Conservation (phyloP, 2,888 invertebrate genomes). For the Sipha maydis region DNA sequence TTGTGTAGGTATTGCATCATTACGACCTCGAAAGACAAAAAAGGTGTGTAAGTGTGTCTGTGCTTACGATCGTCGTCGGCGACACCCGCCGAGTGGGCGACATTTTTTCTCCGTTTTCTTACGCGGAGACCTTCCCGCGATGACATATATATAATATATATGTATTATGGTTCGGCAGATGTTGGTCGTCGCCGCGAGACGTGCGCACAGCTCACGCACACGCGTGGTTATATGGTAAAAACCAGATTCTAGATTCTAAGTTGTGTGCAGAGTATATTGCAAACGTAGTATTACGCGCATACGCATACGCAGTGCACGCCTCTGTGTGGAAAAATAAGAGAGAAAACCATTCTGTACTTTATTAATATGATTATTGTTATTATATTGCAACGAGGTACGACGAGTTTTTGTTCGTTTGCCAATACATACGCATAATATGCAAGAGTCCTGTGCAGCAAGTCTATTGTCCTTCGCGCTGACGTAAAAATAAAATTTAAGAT, state of each 20-base stretch:
- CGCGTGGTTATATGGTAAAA: conserved; percentile 21
- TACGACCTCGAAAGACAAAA: conserved; percentile 57
- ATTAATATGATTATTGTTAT: not conserved
- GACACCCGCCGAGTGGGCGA: conserved; percentile 49
- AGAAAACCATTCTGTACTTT: conserved; percentile 1
- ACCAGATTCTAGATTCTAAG: conserved; percentile 49
- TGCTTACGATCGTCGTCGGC: conserved; percentile 26
- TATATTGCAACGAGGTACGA: conserved; percentile 1
- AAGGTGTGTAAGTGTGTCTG: conserved; percentile 17
- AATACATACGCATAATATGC: not conserved
- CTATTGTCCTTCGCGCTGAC: conserved; percentile 17
- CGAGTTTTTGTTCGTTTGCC: conserved; percentile 39
- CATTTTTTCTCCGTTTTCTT: conserved; percentile 32
- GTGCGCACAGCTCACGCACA: conserved; percentile 1
- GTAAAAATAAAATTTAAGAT: conserved; percentile 23
- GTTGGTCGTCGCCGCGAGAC: conserved; percentile 32
- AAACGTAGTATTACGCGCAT: not conserved
- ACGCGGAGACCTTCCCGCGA: conserved; percentile 37
- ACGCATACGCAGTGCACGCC: not conserved
- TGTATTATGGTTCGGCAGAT: conserved; percentile 41
- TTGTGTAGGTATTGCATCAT: conserved; percentile 3
- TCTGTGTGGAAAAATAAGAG: conserved; percentile 5
- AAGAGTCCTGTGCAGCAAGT: not conserved
- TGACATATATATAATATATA: conserved; percentile 12
- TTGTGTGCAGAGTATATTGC: not conserved